Conservation (phyloP, 1,140 invertebrate genomes). For the Batillaria attramentaria region DNA sequence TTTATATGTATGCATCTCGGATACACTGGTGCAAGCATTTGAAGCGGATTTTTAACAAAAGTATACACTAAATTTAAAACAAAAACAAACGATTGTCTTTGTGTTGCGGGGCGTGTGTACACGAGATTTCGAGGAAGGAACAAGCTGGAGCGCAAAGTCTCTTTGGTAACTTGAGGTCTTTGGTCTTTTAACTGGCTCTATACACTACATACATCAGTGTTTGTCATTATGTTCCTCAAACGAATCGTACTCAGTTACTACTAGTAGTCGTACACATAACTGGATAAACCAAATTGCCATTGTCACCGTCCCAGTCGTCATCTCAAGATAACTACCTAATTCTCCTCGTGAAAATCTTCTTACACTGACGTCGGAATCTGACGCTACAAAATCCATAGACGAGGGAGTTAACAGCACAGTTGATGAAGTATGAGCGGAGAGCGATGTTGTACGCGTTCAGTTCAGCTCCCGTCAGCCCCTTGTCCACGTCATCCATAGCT, state of each 20-base stretch:
- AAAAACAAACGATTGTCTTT: too few species aligned
- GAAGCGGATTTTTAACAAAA: too few species aligned
- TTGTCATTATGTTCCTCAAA: background rate
- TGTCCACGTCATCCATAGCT: slow-evolving; percentile 39
- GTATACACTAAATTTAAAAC: too few species aligned
- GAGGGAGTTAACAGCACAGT: slow-evolving; percentile 57
- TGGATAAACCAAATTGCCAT: background rate
- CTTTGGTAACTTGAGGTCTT: too few species aligned
- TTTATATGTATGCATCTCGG: too few species aligned
- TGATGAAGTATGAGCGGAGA: slow-evolving; percentile 60
- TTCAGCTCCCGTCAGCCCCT: slow-evolving; percentile 29
- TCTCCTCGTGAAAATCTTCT: background rate
- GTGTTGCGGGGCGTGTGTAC: too few species aligned
- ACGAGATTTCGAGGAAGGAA: too few species aligned
- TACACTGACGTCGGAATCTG: slow-evolving; percentile 53
- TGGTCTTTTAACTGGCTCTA: background rate
- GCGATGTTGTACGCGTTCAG: slow-evolving; percentile 58
- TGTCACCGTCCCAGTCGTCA: background rate
- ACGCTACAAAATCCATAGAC: slow-evolving; percentile 63
- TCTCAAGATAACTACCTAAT: background rate
- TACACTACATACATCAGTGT: background rate
- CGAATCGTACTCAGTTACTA: background rate
- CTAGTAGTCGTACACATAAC: background rate
- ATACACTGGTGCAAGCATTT: too few species aligned
- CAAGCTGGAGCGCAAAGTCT: too few species aligned